A percentile compares a stretch with the other conserved stretches of the same genome.
Conservation (phyloP, 2,888 invertebrate genomes). For the Apomyelois bistriatella region DNA sequence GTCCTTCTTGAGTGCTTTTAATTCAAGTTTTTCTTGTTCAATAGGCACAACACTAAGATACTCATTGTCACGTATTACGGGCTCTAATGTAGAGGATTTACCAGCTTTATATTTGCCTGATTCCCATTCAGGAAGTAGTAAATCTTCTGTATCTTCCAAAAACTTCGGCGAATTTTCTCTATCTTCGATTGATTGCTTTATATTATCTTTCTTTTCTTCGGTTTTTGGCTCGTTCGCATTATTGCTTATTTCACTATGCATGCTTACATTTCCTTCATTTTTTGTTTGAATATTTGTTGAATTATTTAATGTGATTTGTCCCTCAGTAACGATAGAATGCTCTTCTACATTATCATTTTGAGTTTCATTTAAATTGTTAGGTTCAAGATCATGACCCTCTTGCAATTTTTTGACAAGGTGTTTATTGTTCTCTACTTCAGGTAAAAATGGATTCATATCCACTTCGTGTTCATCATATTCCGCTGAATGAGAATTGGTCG, state of each 20-base stretch:
- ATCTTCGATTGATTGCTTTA: slow-evolving; percentile 23
- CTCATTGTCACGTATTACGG: slow-evolving; percentile 32
- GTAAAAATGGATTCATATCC: slow-evolving; percentile 84
- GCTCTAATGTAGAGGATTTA: slow-evolving; percentile 22
- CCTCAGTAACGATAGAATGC: slow-evolving; percentile 33
- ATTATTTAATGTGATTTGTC: slow-evolving; percentile 16
- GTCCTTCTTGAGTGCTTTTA: slow-evolving; percentile 42
- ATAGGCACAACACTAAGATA: slow-evolving; percentile 66
- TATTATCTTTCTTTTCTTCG: slow-evolving; percentile 21
- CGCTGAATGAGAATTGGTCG: slow-evolving; percentile 42
- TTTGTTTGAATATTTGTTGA: slow-evolving; percentile 18
- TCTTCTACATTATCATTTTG: slow-evolving; percentile 66
- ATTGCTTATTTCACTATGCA: slow-evolving; percentile 29
- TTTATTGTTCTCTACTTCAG: slow-evolving; percentile 82
- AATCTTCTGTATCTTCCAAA: slow-evolving; percentile 65
- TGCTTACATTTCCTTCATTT: slow-evolving; percentile 19
- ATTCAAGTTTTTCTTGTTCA: slow-evolving; percentile 36
- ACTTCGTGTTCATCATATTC: slow-evolving; percentile 70
- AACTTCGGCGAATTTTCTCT: slow-evolving; percentile 52
- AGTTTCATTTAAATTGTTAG: slow-evolving; percentile 59
- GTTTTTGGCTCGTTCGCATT: slow-evolving; percentile 30
- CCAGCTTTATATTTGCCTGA: slow-evolving; percentile 26
- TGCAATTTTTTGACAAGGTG: slow-evolving; percentile 80
- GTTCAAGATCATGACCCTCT: slow-evolving; percentile 74
- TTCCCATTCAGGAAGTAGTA: slow-evolving; percentile 29